phyloP scores from a whole-genome alignment of 2,888 invertebrate genomes.

The Lasioglossum malachurum region DNA sequence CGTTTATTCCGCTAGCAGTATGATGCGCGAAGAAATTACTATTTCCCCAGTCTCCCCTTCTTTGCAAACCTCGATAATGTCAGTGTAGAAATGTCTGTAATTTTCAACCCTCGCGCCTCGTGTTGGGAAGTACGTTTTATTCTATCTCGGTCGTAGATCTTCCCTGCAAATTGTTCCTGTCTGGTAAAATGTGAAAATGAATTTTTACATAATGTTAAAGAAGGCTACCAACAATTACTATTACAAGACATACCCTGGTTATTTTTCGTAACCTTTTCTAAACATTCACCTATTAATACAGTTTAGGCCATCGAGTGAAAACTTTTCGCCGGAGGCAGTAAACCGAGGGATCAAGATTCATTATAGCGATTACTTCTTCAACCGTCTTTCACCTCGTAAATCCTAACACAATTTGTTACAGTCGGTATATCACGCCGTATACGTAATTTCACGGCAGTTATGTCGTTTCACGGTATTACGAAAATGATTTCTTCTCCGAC shows the following conservation, averaged over 20 bases:
- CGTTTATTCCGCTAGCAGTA: conserved; percentile 20
- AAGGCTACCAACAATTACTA: not conserved
- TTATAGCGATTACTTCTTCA: not conserved
- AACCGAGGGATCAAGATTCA: not conserved
- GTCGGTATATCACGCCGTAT: not conserved
- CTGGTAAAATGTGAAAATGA: not conserved
- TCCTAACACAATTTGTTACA: conserved; percentile 9
- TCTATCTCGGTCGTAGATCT: not conserved
- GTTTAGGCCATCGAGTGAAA: not conserved
- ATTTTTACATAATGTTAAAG: not conserved
- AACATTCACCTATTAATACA: too few species aligned
- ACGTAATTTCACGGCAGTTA: not conserved
- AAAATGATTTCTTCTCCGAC: conserved; percentile 21
- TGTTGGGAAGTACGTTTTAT: not conserved
- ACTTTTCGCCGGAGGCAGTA: not conserved
- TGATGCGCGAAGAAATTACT: not conserved
- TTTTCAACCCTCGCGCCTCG: not conserved
- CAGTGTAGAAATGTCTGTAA: not conserved
- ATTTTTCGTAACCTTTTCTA: too few species aligned
- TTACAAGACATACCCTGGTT: not conserved
- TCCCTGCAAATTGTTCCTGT: not conserved
- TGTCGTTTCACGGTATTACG: not conserved
- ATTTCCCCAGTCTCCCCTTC: not conserved
- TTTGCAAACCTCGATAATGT: not conserved
- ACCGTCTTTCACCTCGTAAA: not conserved